Evolutionary conservation across 1,140 invertebrate genomes (phyloP), one percentile per base, ranked within the genome.

Genomic region (Leptestheria dahalacensis): DNA sequence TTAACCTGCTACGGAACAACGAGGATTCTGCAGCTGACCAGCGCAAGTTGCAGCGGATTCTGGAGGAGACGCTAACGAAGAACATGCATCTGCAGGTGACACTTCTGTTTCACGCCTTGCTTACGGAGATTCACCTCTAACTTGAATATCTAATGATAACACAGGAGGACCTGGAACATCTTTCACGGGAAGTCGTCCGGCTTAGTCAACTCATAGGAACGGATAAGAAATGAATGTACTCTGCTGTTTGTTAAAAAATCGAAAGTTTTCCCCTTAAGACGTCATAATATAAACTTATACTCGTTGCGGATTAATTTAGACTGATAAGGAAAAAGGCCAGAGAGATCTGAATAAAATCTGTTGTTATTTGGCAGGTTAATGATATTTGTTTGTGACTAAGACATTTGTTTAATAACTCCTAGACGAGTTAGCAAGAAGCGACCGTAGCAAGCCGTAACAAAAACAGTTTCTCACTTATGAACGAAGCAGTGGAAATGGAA

Each of bases 21-120:
- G 53, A 33, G 2, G 53, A 55, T 25, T 26, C 53, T 3, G 24
- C 56, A 10, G 48, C 49, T 52, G 48, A 29, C 20, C 41, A 50
- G 12, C 64, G 66, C n/a, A 62, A 66, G 49, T 61, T 73, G 59
- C 68, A 71, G 49, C 62, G 66, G 48, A 71, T 79, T 69, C 64
- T 79, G 24, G 78, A 79, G 65, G 78, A 79, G 65, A 79, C 76
- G 6, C 68, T 79, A 1, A 78, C 75, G 6, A 79, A 79, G 64
- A 79, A 79, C 67, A 77, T 79, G 74, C 74, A 77, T 67, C 65
- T 79, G 41, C 76, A 79, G 64, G 48, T 67, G n/a, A n/a, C n/a
- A n/a, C n/a, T n/a, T n/a, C n/a, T n/a, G n/a, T n/a, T n/a, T n/a
- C n/a, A n/a, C n/a, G n/a, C n/a, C n/a, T n/a, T n/a, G n/a, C n/a